phyloP scores from a whole-genome alignment of 2,113 vertebrate genomes.

The Eubucco bourcierii region DNA sequence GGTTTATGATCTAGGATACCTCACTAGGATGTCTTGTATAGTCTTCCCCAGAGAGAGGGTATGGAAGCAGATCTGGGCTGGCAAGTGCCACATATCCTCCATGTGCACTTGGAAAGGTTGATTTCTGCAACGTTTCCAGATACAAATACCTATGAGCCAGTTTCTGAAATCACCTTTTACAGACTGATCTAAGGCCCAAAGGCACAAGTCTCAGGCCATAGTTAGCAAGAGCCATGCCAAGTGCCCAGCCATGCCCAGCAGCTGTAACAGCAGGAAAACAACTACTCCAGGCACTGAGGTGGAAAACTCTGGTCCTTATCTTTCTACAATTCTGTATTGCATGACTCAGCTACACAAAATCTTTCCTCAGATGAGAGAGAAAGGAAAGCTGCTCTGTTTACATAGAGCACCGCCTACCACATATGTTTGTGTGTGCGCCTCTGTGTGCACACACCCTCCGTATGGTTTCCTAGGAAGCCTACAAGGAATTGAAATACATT shows the following conservation, averaged over 20 bases:
- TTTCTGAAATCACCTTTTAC: not conserved
- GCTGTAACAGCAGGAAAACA: not conserved
- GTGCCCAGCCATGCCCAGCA: not conserved
- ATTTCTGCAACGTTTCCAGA: not conserved
- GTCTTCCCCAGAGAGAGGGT: not conserved
- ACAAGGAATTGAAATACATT: not conserved
- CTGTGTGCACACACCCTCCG: not conserved
- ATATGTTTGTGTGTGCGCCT: not conserved
- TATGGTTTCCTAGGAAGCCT: not conserved
- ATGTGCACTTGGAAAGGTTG: not conserved
- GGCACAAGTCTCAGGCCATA: not conserved
- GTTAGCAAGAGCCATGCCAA: rapidly evolving
- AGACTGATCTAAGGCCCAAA: not conserved
- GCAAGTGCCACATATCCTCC: rapidly evolving
- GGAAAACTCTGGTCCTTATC: not conserved
- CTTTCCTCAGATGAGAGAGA: not conserved
- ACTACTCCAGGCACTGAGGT: not conserved
- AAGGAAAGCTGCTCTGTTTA: constrained; percentile 29
- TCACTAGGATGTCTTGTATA: not conserved
- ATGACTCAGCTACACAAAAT: not conserved
- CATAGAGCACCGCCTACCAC: not conserved
- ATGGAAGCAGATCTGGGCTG: not conserved
- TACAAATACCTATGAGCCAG: not conserved
- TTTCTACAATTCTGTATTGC: not conserved
- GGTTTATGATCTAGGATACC: not conserved